A percentile compares a stretch with the other conserved stretches of the same genome.
Evolutionary conservation across 2,797 vertebrate species (phyloP).

Genomic region (Dermochelys coriacea): DNA sequence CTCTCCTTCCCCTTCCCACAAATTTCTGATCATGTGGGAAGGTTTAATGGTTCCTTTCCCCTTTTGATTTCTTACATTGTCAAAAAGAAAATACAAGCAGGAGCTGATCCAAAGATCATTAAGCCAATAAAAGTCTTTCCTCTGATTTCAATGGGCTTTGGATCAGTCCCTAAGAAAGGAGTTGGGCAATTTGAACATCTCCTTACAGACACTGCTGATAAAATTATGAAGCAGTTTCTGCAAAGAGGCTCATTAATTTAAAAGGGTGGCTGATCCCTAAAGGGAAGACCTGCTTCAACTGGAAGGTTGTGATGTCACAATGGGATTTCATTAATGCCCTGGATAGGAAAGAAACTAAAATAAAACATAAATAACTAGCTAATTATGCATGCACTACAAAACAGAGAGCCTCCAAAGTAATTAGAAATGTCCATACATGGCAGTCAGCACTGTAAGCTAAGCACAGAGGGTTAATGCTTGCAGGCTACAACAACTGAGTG

Average conservation of each 20-base stretch:
- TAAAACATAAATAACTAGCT: constrained; percentile 72
- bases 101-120: background rate
- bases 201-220: constrained; percentile 55
- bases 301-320: constrained; percentile 60
- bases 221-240: constrained; percentile 55
- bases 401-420: constrained; percentile 53
- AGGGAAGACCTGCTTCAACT: constrained; percentile 56
- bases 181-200: constrained; percentile 41
- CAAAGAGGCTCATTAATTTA: constrained; percentile 69
- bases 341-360: constrained; percentile 54
- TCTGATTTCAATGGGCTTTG: constrained; percentile 33
- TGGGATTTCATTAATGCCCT: constrained; percentile 62
- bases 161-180: background rate
- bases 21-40: background rate
- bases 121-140: background rate
- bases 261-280: constrained; percentile 64
- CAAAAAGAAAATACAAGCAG: constrained; percentile 27
- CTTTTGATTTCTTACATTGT: background rate
- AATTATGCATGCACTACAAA: constrained; percentile 68
- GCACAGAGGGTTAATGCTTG: constrained; percentile 30
- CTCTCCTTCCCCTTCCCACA: background rate
- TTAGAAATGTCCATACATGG: constrained; percentile 60
- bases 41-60: background rate
- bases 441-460: constrained; percentile 38
- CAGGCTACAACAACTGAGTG: constrained; percentile 8